Base-by-base conservation (phyloP, 2,797 vertebrate species). In the Cynopterus sphinx region DNA sequence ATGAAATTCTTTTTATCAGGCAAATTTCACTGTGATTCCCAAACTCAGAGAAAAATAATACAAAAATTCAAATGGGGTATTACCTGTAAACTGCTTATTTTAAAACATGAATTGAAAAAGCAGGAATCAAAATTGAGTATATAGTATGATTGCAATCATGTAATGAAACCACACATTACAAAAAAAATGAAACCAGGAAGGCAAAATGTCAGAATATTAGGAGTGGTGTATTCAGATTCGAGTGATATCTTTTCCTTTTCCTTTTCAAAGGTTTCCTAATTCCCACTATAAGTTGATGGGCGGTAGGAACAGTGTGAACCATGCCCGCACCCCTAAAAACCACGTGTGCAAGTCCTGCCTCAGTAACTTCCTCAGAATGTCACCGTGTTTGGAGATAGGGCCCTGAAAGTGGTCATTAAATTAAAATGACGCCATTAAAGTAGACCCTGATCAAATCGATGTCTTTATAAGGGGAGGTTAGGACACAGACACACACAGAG, bases 181-280 rank as follows among this genome's bases (percentile, higher is more conserved):
- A 81, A 74, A 49, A 49, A 75, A 81, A 78, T 26, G 21, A 86
- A 70, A 68, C 19, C 2, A 1, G 39, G 12, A 53, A 78, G 33
- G 63, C 84, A 87, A 77, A 83, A 41, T 65, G 92, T 87, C 75
- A 95, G 74, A 89, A 96, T 87, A 71, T 90, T 71, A n/a, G 75
- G 19, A 84, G 22, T 71, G 19, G 31, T 74, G 95, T 70, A 59
- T 19, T 61, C 22, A 90, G 53, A 84, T 67, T 74, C 49, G 17
- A 91, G 12, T 53, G 22, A 28, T 90, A 91, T 87, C 41, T 16
- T 82, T 83, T 74, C 22, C 24, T 82, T 43, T 71, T 55, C 49
- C 24, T 89, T 31, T 68, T 83, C 53, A 41, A 49, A 84, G 9
- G 7, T 75, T 90, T 90, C 49, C 31, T 71, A 22, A 39, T 51